Evolutionary conservation across 1,140 invertebrate species (phyloP), one percentile per base, ranked within the genome.

Genomic region (Hyles vespertilio): DNA sequence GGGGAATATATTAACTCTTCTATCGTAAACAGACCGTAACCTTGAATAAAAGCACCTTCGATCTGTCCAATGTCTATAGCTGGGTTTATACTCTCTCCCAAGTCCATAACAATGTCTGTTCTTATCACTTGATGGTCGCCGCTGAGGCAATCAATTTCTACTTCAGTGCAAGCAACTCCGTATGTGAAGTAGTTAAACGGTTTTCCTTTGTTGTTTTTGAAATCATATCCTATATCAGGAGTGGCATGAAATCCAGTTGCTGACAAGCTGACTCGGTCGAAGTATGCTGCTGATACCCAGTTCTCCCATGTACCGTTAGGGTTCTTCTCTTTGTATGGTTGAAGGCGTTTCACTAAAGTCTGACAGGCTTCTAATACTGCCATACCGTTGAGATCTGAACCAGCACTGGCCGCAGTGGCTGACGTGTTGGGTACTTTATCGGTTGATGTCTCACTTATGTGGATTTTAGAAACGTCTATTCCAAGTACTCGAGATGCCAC

Each of bases 21-120:
- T 65, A 99, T 89, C 2, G 96, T 96, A 74, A 96, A 98, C 46
- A 98, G 79, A 3, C 98, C 97, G 75, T 97, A 96, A 0, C 97
- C 97, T 92, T 98, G 98, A 67, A 96, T 92, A 72, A 98, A 98
- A 0, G 91, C 98, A 36, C 98, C 98, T 90, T 99, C 98, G 32
- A 99, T 94, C 90, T 99, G 98, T 0, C 97, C 98, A 75, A 99
- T 96, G 71, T 99, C 98, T 69, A 99, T 97, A 0, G 97, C 97
- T 32, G 97, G 97, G 90, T 99, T 99, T 34, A 99, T 86, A 89
- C 96, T 98, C 59, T 96, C 93, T 12, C 92, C 92, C 54, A 98
- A 90, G 89, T 99, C 98, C 97, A 98, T 98, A 0, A 99, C 96
- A 70, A 99, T 98, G 73, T 99, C 96, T 3, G 95, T 96, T 77